These are phyloP conservation scores for Rhagonycha lutea DNA, from an alignment of 2,888 invertebrate species.

Conservation along the genomic window DNA sequence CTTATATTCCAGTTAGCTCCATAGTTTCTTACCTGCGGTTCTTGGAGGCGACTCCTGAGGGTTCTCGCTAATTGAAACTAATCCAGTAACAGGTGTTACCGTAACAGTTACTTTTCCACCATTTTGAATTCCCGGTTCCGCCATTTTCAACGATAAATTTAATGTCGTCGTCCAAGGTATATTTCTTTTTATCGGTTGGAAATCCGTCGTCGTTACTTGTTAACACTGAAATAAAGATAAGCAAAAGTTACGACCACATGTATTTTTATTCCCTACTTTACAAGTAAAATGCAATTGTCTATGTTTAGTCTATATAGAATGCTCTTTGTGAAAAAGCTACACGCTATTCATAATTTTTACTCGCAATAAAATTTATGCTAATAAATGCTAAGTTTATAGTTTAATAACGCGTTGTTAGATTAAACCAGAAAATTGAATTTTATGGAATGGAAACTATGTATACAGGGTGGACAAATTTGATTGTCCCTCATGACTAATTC, in stretches of 20 bases:
- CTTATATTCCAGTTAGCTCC: too few relatives aligned
- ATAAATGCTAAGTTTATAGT: not conserved
- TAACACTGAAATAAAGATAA: not conserved
- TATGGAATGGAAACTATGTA: not conserved
- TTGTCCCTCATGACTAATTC: too few relatives aligned
- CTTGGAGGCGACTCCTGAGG: not conserved
- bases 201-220: not conserved
- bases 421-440: not conserved
- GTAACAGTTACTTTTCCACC: conserved; percentile 32
- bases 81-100: conserved; percentile 24
- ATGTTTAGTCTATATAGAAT: not conserved
- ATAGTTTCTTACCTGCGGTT: not conserved
- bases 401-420: not conserved
- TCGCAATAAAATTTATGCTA: not conserved
- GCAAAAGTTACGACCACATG: not conserved
- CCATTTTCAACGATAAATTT: conserved; percentile 14
- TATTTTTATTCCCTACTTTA: not conserved
- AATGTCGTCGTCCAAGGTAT: not conserved
- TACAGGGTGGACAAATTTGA: not conserved
- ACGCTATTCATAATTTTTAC: not conserved
- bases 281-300: not conserved
- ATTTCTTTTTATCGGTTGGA: not conserved
- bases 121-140: conserved; percentile 29
- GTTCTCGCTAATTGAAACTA: not conserved
- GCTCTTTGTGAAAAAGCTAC: not conserved